Evolutionary conservation across 37 sponge, comb jelly and placozoan genomes (phyloP).

Genomic region (Cladorhizidae sp.): DNA sequence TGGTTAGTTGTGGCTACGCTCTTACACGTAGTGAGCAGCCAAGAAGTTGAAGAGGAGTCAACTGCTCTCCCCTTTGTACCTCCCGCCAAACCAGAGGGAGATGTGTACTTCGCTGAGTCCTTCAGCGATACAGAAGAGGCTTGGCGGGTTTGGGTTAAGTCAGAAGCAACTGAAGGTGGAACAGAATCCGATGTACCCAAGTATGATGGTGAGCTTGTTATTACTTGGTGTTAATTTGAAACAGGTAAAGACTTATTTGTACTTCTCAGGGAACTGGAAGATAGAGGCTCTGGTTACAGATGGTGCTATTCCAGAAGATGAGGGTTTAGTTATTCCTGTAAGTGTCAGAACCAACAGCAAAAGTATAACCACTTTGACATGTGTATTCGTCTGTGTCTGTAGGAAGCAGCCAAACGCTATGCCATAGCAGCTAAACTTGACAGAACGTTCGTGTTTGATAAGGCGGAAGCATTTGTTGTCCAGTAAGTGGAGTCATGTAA

Average conservation of each 20-base stretch:
- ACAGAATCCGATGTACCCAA: constrained; percentile 82
- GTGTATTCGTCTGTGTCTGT: neutral
- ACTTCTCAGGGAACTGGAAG: constrained; percentile 70
- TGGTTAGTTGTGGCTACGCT: no score
- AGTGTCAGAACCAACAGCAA: neutral
- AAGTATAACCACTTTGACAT: neutral
- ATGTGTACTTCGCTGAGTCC: constrained; percentile 75
- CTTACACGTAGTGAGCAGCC: no score
- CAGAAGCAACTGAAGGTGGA: constrained; percentile 80
- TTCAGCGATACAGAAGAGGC: constrained; percentile 55
- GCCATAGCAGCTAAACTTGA: constrained; percentile 89
- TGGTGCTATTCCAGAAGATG: constrained; percentile 66
- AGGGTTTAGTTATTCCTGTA: constrained; percentile 81
- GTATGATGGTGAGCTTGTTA: constrained; percentile 75
- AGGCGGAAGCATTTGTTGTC: constrained; percentile 62
- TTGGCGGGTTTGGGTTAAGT: constrained; percentile 72
- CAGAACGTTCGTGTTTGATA: constrained; percentile 73
- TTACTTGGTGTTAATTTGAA: no score
- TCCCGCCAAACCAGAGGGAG: constrained; percentile 53
- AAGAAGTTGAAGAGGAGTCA: neutral
- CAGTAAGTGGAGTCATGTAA: constrained; percentile 47
- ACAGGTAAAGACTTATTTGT: neutral
- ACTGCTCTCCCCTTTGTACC: constrained; percentile 18
- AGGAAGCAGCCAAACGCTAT: constrained; percentile 89
- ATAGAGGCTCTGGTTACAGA: constrained; percentile 46